These are phyloP conservation scores for Neodiprion pinetum DNA, from an alignment of 1,140 invertebrate genomes.

Conservation along the genomic window DNA sequence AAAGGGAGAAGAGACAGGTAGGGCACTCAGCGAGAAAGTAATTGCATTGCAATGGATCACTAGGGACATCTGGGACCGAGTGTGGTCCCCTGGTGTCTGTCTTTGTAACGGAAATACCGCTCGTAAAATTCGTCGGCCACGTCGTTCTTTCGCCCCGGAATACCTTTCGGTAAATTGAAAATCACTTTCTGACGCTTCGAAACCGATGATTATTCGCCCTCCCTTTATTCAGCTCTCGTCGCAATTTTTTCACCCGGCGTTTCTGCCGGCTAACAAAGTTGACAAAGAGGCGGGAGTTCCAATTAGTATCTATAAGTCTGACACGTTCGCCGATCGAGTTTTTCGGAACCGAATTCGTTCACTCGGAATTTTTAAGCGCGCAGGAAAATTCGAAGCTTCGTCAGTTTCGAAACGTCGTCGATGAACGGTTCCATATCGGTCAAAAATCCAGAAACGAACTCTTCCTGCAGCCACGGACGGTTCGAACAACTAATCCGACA, in stretches of 20 bases:
- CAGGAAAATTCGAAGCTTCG: too few species aligned
- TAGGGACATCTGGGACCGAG: neutral
- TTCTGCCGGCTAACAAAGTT: too few species aligned
- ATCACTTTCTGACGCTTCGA: neutral
- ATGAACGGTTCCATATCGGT: neutral
- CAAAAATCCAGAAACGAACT: neutral
- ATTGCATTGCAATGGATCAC: conserved; percentile 7
- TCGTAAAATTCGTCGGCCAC: neutral
- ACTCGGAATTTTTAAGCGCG: too few species aligned
- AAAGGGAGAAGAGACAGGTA: neutral
- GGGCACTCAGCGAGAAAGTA: conserved; percentile 13
- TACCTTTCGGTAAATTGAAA: neutral
- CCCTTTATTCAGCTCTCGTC: too few species aligned
- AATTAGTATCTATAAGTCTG: too few species aligned
- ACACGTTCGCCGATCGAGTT: too few species aligned
- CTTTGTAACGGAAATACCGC: conserved; percentile 8
- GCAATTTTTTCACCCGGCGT: too few species aligned
- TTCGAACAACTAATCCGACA: neutral
- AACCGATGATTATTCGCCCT: neutral
- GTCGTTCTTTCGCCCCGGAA: neutral
- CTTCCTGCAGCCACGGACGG: neutral
- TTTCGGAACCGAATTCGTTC: too few species aligned
- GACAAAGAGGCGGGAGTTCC: too few species aligned
- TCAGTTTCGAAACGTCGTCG: neutral
- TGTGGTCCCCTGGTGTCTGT: neutral